A percentile compares a stretch with the other conserved stretches of the same genome.
These are phyloP conservation scores for Rhegmatorhina hoffmannsi DNA, from an alignment of 2,113 vertebrate genomes.

Conservation along the genomic window DNA sequence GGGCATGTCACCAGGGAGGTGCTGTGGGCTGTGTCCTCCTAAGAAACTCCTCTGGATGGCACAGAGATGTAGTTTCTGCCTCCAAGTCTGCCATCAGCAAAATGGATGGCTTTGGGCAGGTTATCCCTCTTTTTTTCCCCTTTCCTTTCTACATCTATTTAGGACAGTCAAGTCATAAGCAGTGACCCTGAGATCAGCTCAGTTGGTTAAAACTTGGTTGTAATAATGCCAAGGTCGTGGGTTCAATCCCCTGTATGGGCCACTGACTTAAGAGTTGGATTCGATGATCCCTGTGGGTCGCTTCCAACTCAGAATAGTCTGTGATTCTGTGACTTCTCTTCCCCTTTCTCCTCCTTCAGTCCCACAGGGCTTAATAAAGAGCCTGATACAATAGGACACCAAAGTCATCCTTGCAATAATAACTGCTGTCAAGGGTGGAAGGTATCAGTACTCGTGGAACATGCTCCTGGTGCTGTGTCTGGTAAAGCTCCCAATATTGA, in stretches of 20 bases:
- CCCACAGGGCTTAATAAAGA: not conserved
- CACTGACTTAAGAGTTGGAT: no score
- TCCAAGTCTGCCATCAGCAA: not conserved
- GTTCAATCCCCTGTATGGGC: no score
- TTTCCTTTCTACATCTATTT: not conserved
- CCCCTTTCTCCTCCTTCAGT: not conserved
- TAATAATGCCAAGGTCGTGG: no score
- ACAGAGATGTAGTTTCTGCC: not conserved
- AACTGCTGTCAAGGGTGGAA: not conserved
- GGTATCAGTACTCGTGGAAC: not conserved
- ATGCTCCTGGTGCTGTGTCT: not conserved
- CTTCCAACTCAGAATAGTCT: no score
- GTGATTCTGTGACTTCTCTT: not conserved
- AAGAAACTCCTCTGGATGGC: not conserved
- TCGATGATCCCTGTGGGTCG: no score
- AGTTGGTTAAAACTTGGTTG: no score
- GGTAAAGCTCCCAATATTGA: not conserved
- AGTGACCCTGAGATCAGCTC: no score
- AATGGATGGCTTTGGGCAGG: not conserved
- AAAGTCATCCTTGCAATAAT: not conserved
- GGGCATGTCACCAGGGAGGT: not conserved
- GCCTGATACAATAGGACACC: not conserved
- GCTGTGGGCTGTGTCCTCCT: not conserved
- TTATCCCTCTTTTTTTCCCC: not conserved
- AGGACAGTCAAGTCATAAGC: not conserved